Conservation (phyloP, 2,113 vertebrate species). For the Leuciscus idus region DNA sequence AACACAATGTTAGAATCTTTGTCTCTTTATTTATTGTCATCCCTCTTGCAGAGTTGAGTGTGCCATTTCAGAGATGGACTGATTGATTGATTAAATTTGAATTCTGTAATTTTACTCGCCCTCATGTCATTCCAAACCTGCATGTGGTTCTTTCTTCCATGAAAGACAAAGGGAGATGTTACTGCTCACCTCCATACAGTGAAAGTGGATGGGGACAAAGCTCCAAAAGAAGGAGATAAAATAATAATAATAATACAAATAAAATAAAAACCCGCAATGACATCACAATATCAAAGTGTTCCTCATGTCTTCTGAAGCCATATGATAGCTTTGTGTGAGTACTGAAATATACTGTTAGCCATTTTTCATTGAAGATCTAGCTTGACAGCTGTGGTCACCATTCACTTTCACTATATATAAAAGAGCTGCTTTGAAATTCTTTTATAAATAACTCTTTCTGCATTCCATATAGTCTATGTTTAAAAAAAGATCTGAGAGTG, state of each 20-base stretch:
- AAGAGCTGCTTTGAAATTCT: background rate
- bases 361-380: background rate
- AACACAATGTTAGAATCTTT: background rate
- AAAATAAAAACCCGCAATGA: too few relatives aligned
- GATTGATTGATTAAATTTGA: background rate
- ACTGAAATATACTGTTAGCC: constrained; percentile 1
- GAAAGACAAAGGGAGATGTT: background rate
- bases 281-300: constrained; percentile 16
- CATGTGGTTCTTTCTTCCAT: background rate
- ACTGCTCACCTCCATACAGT: background rate
- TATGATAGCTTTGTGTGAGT: constrained; percentile 12
- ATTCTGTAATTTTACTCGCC: background rate
- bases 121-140: background rate
- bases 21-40: background rate
- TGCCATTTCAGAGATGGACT: background rate
- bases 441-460: constrained; percentile 6
- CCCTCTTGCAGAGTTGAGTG: background rate
- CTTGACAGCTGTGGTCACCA: background rate
- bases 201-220: background rate
- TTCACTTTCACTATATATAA: background rate
- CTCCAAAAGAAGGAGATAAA: background rate
- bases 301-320: constrained; percentile 6
- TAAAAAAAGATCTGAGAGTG: constrained; percentile 16
- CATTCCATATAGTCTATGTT: background rate
- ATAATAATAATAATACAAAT: too few relatives aligned